Evolutionary conservation across 2,797 vertebrate genomes (phyloP).

Genomic region (Ctenopoma kingsleyae): DNA sequence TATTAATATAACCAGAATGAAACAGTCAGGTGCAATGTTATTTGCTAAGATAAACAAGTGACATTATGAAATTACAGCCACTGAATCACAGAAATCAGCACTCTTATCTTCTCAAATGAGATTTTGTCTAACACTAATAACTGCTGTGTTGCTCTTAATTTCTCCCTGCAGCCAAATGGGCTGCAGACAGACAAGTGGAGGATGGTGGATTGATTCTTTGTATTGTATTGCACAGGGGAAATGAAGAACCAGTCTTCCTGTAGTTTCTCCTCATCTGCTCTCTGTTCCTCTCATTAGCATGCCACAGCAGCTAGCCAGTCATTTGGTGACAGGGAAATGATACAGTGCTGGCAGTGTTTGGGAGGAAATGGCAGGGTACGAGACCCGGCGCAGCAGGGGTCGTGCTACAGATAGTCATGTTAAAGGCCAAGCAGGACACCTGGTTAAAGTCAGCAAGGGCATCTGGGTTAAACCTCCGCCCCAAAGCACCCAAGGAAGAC

Average conservation of each 20-base stretch:
- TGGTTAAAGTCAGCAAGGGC: slow-evolving; percentile 77
- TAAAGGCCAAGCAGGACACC: slow-evolving; percentile 84
- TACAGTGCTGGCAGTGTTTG: slow-evolving; percentile 92
- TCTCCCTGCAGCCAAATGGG: slow-evolving; percentile 93
- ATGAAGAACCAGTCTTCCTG: slow-evolving; percentile 81
- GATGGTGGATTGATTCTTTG: slow-evolving; percentile 88
- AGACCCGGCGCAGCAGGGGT: slow-evolving; percentile 88
- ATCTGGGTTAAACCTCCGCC: slow-evolving; percentile 68
- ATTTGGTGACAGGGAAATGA: slow-evolving; percentile 99
- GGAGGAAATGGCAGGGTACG: slow-evolving; percentile 97
- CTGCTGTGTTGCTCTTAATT: slow-evolving; percentile 94
- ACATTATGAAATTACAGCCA: slow-evolving; percentile 59
- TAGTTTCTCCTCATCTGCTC: slow-evolving; percentile 91
- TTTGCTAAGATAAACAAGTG: slow-evolving; percentile 47
- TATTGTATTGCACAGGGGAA: slow-evolving; percentile 73
- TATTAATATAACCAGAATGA: slow-evolving; percentile 8
- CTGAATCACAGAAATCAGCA: slow-evolving; percentile 41
- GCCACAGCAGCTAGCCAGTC: slow-evolving; percentile 90
- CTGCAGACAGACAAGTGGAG: slow-evolving; percentile 86
- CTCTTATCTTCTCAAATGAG: slow-evolving; percentile 67
- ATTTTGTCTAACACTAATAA: slow-evolving; percentile 91
- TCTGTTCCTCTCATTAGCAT: slow-evolving; percentile 92
- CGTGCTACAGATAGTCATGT: slow-evolving; percentile 91
- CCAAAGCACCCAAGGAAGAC: slow-evolving; percentile 8
- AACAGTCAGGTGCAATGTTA: slow-evolving; percentile 41